phyloP scores from a whole-genome alignment of 2,888 invertebrate genomes.

The Napeogenes inachia region DNA sequence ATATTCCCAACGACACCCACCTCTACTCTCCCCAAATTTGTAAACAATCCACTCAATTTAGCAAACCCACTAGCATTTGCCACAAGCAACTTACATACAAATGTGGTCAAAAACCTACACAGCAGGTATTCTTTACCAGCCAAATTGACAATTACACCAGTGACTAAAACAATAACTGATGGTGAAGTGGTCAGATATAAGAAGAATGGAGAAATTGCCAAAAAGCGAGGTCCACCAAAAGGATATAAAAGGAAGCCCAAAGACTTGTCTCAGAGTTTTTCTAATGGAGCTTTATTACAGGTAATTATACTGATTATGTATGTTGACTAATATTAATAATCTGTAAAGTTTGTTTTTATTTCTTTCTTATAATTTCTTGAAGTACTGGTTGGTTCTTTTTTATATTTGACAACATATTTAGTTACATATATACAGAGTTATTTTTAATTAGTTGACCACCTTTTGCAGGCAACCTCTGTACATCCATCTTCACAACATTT shows the following conservation, averaged over 20 bases:
- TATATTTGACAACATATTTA: too few species aligned
- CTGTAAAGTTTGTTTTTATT: not conserved
- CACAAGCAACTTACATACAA: slow-evolving; percentile 45
- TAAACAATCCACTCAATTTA: slow-evolving; percentile 65
- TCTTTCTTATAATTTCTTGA: slow-evolving; percentile 9
- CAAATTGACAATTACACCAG: slow-evolving; percentile 61
- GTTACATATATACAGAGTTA: too few species aligned
- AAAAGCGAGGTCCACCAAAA: slow-evolving; percentile 68
- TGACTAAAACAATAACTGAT: slow-evolving; percentile 40
- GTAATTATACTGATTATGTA: slow-evolving; percentile 32
- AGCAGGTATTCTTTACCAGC: slow-evolving; percentile 59
- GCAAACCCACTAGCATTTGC: slow-evolving; percentile 61
- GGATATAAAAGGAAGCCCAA: slow-evolving; percentile 71
- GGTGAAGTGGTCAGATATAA: slow-evolving; percentile 64
- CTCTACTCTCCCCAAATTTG: slow-evolving; percentile 57
- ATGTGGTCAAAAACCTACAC: slow-evolving; percentile 58
- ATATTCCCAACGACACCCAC: slow-evolving; percentile 53
- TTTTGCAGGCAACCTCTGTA: too few species aligned
- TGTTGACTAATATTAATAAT: not conserved
- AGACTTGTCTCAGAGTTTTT: slow-evolving; percentile 55
- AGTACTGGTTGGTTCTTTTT: too few species aligned
- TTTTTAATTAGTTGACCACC: too few species aligned
- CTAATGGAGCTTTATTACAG: slow-evolving; percentile 50
- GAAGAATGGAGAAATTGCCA: slow-evolving; percentile 69
- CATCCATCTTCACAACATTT: too few species aligned